Conservation (phyloP, 2,797 vertebrate genomes). For the Pseudocheirus occidentalis region DNA sequence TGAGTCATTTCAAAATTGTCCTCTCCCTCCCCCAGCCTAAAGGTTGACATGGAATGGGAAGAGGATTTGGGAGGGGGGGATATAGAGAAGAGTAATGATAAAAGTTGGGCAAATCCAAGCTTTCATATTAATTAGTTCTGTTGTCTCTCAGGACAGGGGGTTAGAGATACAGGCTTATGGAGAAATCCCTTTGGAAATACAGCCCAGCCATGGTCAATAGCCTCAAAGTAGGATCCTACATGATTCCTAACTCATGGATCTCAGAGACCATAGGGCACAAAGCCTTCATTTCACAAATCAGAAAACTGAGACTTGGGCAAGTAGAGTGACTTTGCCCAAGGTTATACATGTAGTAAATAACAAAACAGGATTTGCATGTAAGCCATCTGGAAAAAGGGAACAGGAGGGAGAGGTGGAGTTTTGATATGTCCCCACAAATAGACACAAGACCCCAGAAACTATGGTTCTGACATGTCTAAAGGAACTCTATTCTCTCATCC, state of each 20-base stretch:
- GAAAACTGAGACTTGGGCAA: background rate
- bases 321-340: background rate
- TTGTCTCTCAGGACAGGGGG: background rate
- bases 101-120: background rate
- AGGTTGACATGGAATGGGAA: background rate
- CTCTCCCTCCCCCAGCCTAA: background rate
- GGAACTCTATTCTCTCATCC: background rate
- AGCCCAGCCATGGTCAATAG: background rate
- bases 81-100: background rate
- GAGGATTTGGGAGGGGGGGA: background rate
- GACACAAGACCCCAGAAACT: background rate
- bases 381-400: background rate
- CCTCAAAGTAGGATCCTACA: background rate
- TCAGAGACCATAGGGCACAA: background rate
- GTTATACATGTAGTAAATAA: background rate
- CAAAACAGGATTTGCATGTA: background rate
- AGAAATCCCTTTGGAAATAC: background rate
- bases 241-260: background rate
- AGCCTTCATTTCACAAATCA: background rate
- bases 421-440: background rate
- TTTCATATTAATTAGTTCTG: background rate
- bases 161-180: background rate
- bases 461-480: background rate
- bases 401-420: background rate
- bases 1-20: slow-evolving; percentile 25